Evolutionary conservation across 2,888 invertebrate species (phyloP), one percentile per base, ranked within the genome.

Genomic region (Dasysyrphus tricinctus): DNA sequence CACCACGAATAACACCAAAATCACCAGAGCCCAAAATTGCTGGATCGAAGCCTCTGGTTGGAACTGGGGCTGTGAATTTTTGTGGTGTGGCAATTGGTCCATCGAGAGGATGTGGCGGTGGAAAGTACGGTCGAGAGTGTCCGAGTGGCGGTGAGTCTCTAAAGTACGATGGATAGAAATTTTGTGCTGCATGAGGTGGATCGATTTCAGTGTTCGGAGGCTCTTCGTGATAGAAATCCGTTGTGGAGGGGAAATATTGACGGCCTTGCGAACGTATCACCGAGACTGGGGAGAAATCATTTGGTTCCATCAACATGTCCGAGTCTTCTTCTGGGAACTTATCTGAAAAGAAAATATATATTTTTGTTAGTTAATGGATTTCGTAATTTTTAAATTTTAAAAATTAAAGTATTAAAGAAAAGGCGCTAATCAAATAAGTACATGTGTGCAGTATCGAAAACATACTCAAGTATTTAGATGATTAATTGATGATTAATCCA

Each of bases 1-100:
- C 97, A 5, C 97, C 97, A 76, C 95, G 94, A 67, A 97, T 96
- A 0, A 97, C 97, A 0, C 97, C 97, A 90, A 97, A 97, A 92
- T 97, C 97, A 1, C 97, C 97, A 0, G 97, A 97, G 7, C 97
- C 95, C 6, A 97, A 92, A 14, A 97, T 93, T 57, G 95, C 94
- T 29, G 95, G 94, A 88, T 94, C 94, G 2, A 92, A 92, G 37
- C 94, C 94, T 59, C 93, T 93, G 91, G 89, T 93, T 92, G 83
- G 93, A 91, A 88, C 93, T 91, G 89, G 88, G 92, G 94, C 11
- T 92, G 92, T 39, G 93, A 93, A 89, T 93, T 94, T 91, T 94
- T 95, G 88, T 57, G 88, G 80, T 89, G 94, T 94, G 89, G 94
- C 77, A 88, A 94, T 95, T 90, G 94, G 94, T 0, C 95, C 95